phyloP scores from a whole-genome alignment of 1,140 invertebrate genomes.

The Pissodes strobi region DNA sequence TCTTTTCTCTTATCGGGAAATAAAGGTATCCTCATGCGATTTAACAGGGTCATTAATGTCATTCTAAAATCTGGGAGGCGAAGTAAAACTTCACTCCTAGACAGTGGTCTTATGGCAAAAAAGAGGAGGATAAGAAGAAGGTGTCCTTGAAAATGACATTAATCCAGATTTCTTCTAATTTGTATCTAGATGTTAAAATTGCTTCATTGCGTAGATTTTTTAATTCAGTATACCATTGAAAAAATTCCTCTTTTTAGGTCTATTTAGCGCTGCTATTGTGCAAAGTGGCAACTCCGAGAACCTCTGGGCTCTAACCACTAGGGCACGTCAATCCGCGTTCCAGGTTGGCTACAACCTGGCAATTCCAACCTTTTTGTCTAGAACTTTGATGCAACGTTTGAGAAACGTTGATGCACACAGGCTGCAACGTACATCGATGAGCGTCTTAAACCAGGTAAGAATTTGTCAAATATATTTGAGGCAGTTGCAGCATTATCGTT shows the following conservation, averaged over 20 bases:
- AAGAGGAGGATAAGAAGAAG: no score
- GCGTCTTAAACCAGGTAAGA: neutral
- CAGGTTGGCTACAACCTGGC: conserved; percentile 12
- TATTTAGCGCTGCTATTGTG: conserved; percentile 30
- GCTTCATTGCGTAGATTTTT: no score
- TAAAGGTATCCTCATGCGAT: no score
- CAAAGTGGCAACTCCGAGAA: conserved; percentile 29
- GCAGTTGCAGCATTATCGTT: neutral
- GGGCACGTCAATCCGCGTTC: conserved; percentile 5
- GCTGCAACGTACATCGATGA: neutral
- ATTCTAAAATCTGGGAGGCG: no score
- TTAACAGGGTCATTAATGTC: no score
- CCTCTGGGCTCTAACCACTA: conserved; percentile 24
- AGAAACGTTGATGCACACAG: conserved; percentile 17
- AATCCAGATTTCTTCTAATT: neutral
- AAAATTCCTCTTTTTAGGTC: conserved; percentile 5
- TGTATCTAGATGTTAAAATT: neutral
- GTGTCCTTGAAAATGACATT: no score
- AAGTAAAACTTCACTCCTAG: no score
- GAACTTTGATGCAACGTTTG: conserved; percentile 7
- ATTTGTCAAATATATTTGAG: neutral
- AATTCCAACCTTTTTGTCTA: neutral
- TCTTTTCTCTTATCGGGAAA: no score
- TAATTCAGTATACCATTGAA: neutral
- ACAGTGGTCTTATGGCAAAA: no score